Conservation (phyloP, 2,113 vertebrate species). For the Meles meles region DNA sequence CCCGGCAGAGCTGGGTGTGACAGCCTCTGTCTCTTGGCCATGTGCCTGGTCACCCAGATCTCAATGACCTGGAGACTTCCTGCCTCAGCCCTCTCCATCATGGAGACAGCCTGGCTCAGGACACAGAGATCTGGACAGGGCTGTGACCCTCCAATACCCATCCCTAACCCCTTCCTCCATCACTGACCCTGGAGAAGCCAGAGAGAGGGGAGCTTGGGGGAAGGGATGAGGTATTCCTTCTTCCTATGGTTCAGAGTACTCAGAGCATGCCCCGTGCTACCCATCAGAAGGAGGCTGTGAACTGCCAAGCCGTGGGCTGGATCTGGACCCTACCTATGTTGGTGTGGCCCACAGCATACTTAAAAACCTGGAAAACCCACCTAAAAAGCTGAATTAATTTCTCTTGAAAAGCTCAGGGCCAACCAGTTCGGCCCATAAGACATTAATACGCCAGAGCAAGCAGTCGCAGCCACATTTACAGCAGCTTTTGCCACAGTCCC, state of each 20-base stretch:
- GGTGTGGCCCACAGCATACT: not conserved
- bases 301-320: not conserved
- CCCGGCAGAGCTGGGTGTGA: not conserved
- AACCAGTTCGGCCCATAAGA: not conserved
- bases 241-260: not conserved
- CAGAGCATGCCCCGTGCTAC: not conserved
- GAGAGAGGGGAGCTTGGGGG: not conserved
- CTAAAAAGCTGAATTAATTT: not conserved
- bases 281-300: not conserved
- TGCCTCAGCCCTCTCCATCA: not conserved
- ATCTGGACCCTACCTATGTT: not conserved
- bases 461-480: not conserved
- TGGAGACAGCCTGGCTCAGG: not conserved
- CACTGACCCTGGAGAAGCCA: slow-evolving; percentile 40
- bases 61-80: not conserved
- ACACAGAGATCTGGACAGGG: not conserved
- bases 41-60: not conserved
- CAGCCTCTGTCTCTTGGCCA: not conserved
- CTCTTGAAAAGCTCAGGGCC: not conserved
- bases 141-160: not conserved
- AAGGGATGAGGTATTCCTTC: not conserved
- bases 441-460: not conserved
- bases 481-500: not conserved
- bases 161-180: not conserved
- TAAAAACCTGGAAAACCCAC: not conserved